These are phyloP conservation scores for Platalea minor DNA, from an alignment of 2,797 vertebrate genomes.

Conservation along the genomic window DNA sequence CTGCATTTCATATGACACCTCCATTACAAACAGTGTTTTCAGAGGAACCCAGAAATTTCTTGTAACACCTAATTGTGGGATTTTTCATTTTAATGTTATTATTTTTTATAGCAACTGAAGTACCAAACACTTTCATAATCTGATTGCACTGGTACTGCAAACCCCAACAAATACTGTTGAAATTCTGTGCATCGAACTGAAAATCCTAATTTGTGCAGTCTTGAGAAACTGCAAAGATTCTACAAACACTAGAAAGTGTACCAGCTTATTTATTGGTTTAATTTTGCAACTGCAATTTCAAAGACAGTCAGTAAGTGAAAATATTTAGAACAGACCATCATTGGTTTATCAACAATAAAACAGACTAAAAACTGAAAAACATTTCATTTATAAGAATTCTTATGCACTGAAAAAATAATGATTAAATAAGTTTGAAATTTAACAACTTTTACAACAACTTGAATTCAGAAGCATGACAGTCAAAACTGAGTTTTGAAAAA, in stretches of 20 bases:
- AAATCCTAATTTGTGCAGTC: neutral
- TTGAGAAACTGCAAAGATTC: neutral
- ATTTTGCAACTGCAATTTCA: neutral
- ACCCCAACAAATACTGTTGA: neutral
- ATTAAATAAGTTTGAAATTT: neutral
- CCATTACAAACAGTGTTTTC: neutral
- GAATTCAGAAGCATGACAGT: neutral
- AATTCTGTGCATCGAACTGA: neutral
- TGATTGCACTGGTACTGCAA: neutral
- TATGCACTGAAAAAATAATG: neutral
- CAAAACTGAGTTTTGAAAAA: neutral
- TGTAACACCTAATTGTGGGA: neutral
- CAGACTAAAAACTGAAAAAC: neutral
- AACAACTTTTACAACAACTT: neutral
- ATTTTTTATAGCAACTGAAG: neutral
- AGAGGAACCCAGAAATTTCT: neutral
- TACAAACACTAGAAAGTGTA: neutral
- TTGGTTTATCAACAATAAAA: neutral
- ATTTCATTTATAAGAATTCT: neutral
- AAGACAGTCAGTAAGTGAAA: neutral
- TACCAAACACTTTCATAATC: neutral
- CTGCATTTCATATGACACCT: neutral
- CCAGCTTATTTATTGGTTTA: neutral
- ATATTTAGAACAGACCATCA: neutral
- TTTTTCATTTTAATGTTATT: neutral